These are phyloP conservation scores for Scortum barcoo DNA, from an alignment of 2,113 vertebrate genomes.

Conservation along the genomic window DNA sequence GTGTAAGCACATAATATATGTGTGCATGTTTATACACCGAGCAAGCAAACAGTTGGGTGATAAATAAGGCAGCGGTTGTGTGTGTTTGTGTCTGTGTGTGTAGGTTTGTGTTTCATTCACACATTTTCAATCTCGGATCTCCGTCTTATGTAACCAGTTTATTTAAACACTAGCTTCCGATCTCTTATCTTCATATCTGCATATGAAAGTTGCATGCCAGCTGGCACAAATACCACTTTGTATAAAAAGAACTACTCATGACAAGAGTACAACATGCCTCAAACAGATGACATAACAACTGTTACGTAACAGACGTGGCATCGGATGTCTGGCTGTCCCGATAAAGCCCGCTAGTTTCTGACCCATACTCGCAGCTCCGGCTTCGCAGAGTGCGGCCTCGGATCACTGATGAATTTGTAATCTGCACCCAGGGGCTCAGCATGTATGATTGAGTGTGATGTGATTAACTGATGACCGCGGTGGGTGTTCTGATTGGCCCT, in stretches of 20 bases:
- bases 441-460: constrained; percentile 60
- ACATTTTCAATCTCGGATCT: constrained; percentile 46
- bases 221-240: constrained; percentile 67
- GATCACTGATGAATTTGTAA: constrained; percentile 65
- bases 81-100: constrained; percentile 24
- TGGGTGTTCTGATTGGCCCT: constrained; percentile 71
- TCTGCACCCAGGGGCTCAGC: constrained; percentile 56
- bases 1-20: constrained; percentile 33
- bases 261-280: constrained; percentile 58
- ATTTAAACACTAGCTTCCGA: constrained; percentile 60
- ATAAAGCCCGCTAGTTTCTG: constrained; percentile 53
- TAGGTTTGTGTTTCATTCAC: constrained; percentile 61
- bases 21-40: constrained; percentile 1
- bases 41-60: constrained; percentile 27
- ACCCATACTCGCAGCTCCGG: constrained; percentile 43
- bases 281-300: constrained; percentile 78
- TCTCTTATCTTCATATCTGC: constrained; percentile 70
- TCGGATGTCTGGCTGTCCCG: constrained; percentile 58
- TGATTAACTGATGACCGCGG: constrained; percentile 70
- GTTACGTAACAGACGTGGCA: constrained; percentile 69
- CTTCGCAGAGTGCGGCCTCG: constrained; percentile 39
- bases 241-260: constrained; percentile 61
- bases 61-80: constrained; percentile 40
- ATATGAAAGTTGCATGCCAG: constrained; percentile 71
- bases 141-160: constrained; percentile 69